phyloP scores from a whole-genome alignment of 2,888 invertebrate genomes.

The Margaritifera margaritifera region DNA sequence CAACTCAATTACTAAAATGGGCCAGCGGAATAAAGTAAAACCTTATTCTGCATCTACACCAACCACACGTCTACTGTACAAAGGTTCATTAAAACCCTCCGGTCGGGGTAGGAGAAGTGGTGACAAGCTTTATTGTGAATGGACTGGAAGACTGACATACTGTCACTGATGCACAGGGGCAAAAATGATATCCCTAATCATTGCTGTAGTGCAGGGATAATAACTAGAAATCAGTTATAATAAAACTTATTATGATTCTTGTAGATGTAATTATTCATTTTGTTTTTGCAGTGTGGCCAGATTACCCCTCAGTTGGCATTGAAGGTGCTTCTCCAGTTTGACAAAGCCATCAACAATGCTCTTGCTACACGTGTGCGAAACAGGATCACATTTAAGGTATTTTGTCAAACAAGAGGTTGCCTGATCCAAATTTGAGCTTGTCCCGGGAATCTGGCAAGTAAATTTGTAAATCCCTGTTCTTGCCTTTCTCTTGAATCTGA shows the following conservation, averaged over 20 bases:
- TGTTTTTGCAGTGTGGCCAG: slow-evolving; percentile 88
- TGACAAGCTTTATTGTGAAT: background rate
- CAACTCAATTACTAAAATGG: too few species aligned
- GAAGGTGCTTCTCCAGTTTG: slow-evolving; percentile 95
- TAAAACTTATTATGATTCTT: background rate
- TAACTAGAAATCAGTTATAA: background rate
- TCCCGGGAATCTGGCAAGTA: too few species aligned
- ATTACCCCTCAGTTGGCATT: slow-evolving; percentile 94
- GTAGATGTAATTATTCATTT: slow-evolving; percentile 3
- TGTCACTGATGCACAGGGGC: background rate
- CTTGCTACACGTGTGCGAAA: slow-evolving; percentile 90
- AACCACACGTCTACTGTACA: too few species aligned
- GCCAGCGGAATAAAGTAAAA: too few species aligned
- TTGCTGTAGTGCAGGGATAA: too few species aligned
- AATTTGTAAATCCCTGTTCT: too few species aligned
- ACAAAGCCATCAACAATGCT: slow-evolving; percentile 96
- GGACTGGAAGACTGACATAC: background rate
- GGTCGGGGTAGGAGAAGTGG: too few species aligned
- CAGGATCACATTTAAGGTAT: slow-evolving; percentile 91
- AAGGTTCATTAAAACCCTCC: too few species aligned
- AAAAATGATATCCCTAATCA: background rate
- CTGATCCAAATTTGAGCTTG: too few species aligned
- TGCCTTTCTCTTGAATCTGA: too few species aligned
- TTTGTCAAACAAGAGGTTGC: too few species aligned
- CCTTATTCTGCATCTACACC: too few species aligned